Base-by-base conservation (phyloP, 2,888 invertebrate genomes). In the Heliconius sara region DNA sequence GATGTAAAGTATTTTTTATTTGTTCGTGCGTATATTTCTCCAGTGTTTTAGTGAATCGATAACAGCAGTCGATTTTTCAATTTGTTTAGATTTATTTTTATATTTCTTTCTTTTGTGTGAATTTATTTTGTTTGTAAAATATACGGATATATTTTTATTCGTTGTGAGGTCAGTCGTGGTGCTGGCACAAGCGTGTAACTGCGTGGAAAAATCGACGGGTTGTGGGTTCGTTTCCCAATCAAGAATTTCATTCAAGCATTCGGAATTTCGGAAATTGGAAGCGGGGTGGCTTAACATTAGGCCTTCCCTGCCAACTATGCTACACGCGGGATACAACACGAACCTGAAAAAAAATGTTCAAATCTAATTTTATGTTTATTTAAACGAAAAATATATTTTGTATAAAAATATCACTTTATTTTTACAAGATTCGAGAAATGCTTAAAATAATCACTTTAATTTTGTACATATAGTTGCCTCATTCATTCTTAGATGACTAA, bases 41-140 rank as follows among this genome's bases (percentile, higher is more conserved):
- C 13, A 70, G 43, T 47, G 16, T 70, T 70, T 70, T 47, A 70
- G 70, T 70, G 43, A 70, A n/a, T 25, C 68, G 52, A 52, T 52
- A 22, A 22, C 52, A 68, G 39, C 34, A 39, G 43, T 34, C 4
- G 22, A 34, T 67, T 68, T 68, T 68, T 39, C 43, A 43, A 12
- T 43, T 25, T 43, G n/a, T 25, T 68, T 34, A 43, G 13, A 67
- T 10, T 67, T 30, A 43, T 43, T 25, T 68, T 16, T 63, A 63
- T 25, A 63, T 13, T 43, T 68, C 52, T 43, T 39, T 43, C 13
- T 43, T 30, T 43, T 13, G 68, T 67, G 34, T 67, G 13, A 25
- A 63, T 63, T 63, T 52, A 52, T 19, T 52, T 52, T 52, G 7
- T 22, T 52, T 52, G 7, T 52, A 52, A 52, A 22, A 6, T 22